phyloP scores from a whole-genome alignment of 2,888 invertebrate genomes.

The Antheraea yamamai region DNA sequence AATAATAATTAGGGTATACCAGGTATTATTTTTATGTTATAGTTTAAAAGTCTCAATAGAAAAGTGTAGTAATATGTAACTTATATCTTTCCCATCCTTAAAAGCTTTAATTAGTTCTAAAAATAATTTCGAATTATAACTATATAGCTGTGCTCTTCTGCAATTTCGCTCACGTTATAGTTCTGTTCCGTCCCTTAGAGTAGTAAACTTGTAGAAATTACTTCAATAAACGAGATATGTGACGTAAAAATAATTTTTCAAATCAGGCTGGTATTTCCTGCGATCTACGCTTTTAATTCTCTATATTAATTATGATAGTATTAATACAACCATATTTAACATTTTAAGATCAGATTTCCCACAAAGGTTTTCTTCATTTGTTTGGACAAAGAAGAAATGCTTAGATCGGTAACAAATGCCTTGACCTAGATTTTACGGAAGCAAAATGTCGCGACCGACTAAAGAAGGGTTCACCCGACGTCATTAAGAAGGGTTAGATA shows the following conservation, averaged over 20 bases:
- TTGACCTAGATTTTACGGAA: constrained; percentile 7
- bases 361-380: not conserved
- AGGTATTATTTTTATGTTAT: too few species aligned
- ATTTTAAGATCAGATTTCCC: not conserved
- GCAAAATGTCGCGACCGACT: not conserved
- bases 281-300: too few species aligned
- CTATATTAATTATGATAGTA: too few species aligned
- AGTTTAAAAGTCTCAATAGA: too few species aligned
- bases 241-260: not conserved
- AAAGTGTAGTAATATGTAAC: too few species aligned
- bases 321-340: not conserved
- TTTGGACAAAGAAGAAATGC: not conserved
- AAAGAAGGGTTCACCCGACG: constrained; percentile 1
- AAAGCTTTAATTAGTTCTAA: too few species aligned
- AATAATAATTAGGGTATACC: too few species aligned
- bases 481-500: constrained; percentile 12
- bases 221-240: not conserved
- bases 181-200: not conserved
- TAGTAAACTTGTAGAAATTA: not conserved
- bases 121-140: too few species aligned
- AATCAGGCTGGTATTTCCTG: not conserved
- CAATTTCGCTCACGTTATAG: not conserved
- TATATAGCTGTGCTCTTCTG: not conserved
- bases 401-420: constrained; percentile 4
- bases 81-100: too few species aligned